Conservation (phyloP, 37 sponge, comb jelly and placozoan species). For the Hexactinellida sp. region DNA sequence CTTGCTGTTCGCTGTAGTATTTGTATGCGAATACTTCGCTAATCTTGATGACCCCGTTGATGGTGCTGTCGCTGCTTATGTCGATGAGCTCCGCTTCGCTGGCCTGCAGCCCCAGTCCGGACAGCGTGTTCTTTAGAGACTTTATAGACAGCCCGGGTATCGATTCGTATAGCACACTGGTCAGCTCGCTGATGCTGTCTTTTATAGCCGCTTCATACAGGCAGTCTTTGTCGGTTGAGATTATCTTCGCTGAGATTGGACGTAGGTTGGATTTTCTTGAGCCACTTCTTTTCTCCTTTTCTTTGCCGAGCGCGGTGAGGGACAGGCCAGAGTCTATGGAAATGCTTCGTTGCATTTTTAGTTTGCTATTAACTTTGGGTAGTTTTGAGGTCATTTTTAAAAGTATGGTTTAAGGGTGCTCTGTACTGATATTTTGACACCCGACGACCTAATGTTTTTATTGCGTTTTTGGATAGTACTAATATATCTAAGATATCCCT, state of each 20-base stretch:
- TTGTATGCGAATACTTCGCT: constrained; percentile 7
- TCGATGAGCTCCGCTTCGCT: background rate
- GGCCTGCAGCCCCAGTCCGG: background rate
- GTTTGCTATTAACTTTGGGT: background rate
- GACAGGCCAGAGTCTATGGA: background rate
- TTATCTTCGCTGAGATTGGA: background rate
- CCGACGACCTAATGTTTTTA: too few species aligned
- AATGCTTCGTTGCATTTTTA: background rate
- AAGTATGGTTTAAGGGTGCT: too few species aligned
- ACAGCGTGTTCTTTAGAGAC: background rate
- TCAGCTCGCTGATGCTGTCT: background rate
- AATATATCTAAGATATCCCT: too few species aligned
- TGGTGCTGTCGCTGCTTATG: background rate
- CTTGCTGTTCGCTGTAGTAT: background rate
- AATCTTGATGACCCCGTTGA: background rate
- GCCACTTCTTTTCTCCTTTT: background rate
- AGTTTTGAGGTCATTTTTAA: background rate
- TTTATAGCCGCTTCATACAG: background rate
- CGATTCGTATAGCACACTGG: background rate
- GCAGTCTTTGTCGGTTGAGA: background rate
- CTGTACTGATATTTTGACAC: too few species aligned
- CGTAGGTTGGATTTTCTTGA: background rate
- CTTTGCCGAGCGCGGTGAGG: background rate
- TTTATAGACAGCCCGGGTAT: background rate
- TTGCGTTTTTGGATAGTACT: too few species aligned